These are phyloP conservation scores for Lasioglossum oenotherae DNA, from an alignment of 2,888 invertebrate genomes.

Conservation along the genomic window DNA sequence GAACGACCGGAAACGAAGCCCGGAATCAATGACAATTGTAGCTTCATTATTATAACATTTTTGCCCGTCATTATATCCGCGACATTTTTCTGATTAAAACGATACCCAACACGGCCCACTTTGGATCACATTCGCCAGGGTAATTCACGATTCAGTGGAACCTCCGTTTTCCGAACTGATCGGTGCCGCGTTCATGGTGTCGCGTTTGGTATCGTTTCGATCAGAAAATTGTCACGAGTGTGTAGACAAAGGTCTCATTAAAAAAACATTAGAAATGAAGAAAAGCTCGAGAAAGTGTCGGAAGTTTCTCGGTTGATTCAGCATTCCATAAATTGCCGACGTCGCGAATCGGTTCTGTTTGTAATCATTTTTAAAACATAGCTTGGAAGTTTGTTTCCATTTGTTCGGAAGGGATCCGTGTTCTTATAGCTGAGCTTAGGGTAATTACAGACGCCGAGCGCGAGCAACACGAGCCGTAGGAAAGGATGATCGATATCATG, in stretches of 20 bases:
- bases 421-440: neutral
- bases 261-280: neutral
- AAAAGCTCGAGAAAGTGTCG: neutral
- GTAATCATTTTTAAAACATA: neutral
- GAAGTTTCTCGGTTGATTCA: neutral
- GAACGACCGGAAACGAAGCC: neutral
- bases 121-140: neutral
- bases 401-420: neutral
- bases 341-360: neutral
- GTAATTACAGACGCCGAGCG: slow-evolving; percentile 4
- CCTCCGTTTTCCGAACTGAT: neutral
- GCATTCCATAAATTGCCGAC: neutral
- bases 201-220: neutral
- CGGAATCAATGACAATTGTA: neutral
- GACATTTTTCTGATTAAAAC: neutral
- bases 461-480: neutral
- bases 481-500: slow-evolving; percentile 8
- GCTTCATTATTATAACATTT: neutral
- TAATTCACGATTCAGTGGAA: neutral
- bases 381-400: neutral
- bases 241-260: neutral
- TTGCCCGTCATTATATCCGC: neutral
- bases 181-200: neutral
- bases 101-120: neutral
- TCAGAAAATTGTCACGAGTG: neutral